Conservation (phyloP, 2,113 vertebrate species). For the Cyrtonyx montezumae region DNA sequence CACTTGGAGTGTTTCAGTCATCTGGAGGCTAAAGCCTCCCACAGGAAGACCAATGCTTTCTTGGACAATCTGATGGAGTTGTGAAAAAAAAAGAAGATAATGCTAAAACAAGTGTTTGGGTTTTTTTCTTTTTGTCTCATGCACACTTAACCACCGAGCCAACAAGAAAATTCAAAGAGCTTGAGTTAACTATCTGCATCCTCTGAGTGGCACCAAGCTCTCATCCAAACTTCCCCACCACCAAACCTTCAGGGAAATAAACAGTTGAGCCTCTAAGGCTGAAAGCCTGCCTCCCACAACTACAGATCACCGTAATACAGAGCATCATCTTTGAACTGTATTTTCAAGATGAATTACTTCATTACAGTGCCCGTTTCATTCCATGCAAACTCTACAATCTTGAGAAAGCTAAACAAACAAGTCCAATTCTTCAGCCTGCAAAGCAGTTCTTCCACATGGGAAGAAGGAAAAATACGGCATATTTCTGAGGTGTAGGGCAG, state of each 20-base stretch:
- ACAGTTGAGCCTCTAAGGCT: background rate
- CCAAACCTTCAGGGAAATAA: background rate
- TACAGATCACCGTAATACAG: background rate
- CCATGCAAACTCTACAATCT: background rate
- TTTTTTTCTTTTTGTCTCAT: background rate
- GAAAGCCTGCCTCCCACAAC: background rate
- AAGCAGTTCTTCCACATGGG: background rate
- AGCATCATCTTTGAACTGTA: background rate
- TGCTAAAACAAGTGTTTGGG: background rate
- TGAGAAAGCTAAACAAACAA: background rate
- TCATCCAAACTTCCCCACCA: background rate
- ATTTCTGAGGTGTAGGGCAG: background rate
- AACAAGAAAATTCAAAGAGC: background rate
- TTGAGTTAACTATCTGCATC: background rate
- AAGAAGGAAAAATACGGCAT: background rate
- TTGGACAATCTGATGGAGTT: background rate
- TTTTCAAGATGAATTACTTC: background rate
- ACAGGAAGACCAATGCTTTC: background rate
- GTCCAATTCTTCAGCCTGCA: background rate
- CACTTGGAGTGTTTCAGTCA: background rate
- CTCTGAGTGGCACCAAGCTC: background rate
- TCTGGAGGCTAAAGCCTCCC: background rate
- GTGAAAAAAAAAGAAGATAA: background rate
- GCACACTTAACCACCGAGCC: background rate
- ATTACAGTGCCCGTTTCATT: background rate